These are phyloP conservation scores for Colaptes auratus DNA, from an alignment of 2,113 vertebrate species.

Conservation along the genomic window DNA sequence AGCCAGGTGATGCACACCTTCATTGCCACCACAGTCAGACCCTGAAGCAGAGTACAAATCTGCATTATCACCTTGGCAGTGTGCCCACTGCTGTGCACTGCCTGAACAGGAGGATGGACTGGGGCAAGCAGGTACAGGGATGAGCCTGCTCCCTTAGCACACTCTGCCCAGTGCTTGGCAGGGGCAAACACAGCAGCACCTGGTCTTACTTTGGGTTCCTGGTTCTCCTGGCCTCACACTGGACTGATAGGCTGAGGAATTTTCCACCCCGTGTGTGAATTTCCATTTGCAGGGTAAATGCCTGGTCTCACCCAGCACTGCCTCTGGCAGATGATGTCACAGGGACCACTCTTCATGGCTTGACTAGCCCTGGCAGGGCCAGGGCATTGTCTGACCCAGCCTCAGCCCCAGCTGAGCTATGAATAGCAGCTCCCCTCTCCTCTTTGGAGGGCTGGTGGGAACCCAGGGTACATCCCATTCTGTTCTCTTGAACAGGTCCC, in stretches of 20 bases:
- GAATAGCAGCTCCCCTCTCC: constrained; percentile 24
- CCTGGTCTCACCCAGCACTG: background rate
- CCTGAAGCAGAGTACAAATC: background rate
- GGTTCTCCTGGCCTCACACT: background rate
- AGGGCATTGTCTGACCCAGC: background rate
- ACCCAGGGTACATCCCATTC: constrained; percentile 9
- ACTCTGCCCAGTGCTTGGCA: background rate
- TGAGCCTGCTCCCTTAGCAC: background rate
- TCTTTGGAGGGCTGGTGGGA: background rate
- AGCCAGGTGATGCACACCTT: background rate
- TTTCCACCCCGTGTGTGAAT: background rate
- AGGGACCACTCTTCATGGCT: background rate
- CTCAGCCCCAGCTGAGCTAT: background rate
- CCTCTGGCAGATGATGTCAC: fast-evolving
- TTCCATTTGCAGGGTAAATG: background rate
- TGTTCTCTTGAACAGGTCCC: constrained; percentile 48
- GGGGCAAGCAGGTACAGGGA: background rate
- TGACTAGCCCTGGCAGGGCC: fast-evolving
- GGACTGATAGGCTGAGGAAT: background rate
- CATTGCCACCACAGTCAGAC: fast-evolving
- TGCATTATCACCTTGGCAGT: background rate
- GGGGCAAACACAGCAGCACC: background rate
- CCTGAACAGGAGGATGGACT: background rate
- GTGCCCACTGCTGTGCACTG: fast-evolving
- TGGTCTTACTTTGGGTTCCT: background rate